These are phyloP conservation scores for Lordiphosa andalusiaca DNA, from an alignment of 2,888 invertebrate species.

Conservation along the genomic window DNA sequence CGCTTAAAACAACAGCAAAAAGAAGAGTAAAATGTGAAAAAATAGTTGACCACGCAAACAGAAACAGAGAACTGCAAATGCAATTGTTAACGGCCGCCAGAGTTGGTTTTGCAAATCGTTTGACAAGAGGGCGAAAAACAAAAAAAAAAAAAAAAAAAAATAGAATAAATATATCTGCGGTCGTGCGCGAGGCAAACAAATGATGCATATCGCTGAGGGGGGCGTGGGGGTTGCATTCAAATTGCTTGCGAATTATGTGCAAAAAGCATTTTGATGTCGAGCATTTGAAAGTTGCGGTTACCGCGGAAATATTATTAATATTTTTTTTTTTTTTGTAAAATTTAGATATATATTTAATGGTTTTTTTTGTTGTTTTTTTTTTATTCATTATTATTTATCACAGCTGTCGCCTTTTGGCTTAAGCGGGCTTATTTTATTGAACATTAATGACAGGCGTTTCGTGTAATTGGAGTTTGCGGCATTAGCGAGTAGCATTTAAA, in stretches of 20 bases:
- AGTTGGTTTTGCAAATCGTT: constrained; percentile 72
- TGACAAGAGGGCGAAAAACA: constrained; percentile 45
- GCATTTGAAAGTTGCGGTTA: constrained; percentile 58
- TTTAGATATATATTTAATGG: constrained; percentile 1
- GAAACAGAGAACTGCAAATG: constrained; percentile 50
- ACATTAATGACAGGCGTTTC: constrained; percentile 38
- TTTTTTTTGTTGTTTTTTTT: neutral
- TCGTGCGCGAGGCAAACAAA: constrained; percentile 35
- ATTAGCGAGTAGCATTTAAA: constrained; percentile 29
- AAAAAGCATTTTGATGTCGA: constrained; percentile 40
- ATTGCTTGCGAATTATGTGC: constrained; percentile 67
- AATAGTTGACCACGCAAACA: constrained; percentile 54
- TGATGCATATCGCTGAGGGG: constrained; percentile 21
- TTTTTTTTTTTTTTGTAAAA: constrained; percentile 25
- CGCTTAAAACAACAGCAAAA: constrained; percentile 58
- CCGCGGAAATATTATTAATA: constrained; percentile 41
- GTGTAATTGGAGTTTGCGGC: constrained; percentile 44
- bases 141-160: constrained; percentile 38
- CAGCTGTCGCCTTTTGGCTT: constrained; percentile 44
- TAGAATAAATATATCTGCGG: constrained; percentile 61
- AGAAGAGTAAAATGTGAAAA: constrained; percentile 6
- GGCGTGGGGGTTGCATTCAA: constrained; percentile 34
- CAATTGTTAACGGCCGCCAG: constrained; percentile 56
- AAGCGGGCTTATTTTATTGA: constrained; percentile 30
- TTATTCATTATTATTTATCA: constrained; percentile 33